Base-by-base conservation (phyloP, 1,140 invertebrate genomes). In the Bombus waltoni region DNA sequence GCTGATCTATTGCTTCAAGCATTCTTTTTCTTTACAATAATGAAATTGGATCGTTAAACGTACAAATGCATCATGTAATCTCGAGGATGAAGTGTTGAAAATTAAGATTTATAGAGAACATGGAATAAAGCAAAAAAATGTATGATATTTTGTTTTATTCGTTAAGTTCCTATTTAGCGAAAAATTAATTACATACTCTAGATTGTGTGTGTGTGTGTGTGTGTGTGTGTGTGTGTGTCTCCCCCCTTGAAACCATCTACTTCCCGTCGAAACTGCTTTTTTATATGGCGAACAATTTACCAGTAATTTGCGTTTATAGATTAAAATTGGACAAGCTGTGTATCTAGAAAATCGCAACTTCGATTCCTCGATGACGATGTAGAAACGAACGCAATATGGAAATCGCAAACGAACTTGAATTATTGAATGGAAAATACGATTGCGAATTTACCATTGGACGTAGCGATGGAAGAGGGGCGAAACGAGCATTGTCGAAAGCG, bases 401-500 rank as follows among this genome's bases (percentile, higher is more conserved):
- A n/a, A n/a, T 40, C 1, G 74, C 25, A 25, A 59, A 38, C 44
- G 28, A 25, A 42, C 59, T 15, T 13, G 62, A 68, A 68, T 32
- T 10, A 38, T 68, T 2, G 42, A 68, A 28, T 47, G 0, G 77
- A 38, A 79, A 79, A 68, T 47, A 32, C 42, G 42, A 79, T 68
- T 18, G 18, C 5, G 59, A 42, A 32, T 42, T 32, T 8, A 35
- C 57, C 2, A 32, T 42, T 42, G 32, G 38, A 32, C 38, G 13
- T 62, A 25, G 15, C 75, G 35, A n/a, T 42, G n/a, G 22, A 42
- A 40, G 8, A 9, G 38, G 75, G n/a, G 32, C 35, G 75, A 65
- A 78, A 79, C 77, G 65, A 35, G 32, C 42, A 28, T 79, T 79
- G 77, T 79, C 62, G 62, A 79, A 35, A 38, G 18, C 35, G n/a